Base-by-base conservation (phyloP, 1,140 invertebrate genomes). In the Drosophila melanica region DNA sequence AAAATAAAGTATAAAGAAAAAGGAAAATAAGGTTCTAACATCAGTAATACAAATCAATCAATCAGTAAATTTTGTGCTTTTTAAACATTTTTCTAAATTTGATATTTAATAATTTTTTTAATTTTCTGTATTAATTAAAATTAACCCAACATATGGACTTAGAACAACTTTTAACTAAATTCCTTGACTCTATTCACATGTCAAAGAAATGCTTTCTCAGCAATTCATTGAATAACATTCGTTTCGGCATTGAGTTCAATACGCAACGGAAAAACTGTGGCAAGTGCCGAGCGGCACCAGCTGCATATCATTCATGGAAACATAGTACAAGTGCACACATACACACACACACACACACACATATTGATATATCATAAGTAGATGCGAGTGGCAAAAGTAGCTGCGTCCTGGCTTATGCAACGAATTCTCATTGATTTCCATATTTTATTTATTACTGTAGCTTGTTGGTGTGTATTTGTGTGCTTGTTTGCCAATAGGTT, bases 381-480 rank as follows among this genome's bases (percentile, higher is more conserved):
- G 53, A 42, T 58, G 35, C 50, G 16, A 44, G 42, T 20, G 30
- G 12, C 3, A 11, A 12, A 11, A 11, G 54, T 20, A 33, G n/a
- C 18, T 35, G 48, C 57, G 57, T 50, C 67, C 48, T 27, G 12
- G 64, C 74, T 80, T 80, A 85, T 86, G 77, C 75, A 85, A 85
- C 57, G 74, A 76, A 81, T 81, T 68, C 57, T 55, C 79, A 79
- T 82, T 82, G 84, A 87, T 89, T 87, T 87, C 70, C 76, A 87
- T 82, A 89, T 89, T 75, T 87, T 82, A 87, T 82, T 87, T 82
- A 87, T 79, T 74, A 73, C 50, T 51, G 11, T 39, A n/a, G 50
- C 16, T 30, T 12, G 42, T 51, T 10, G 33, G 12, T 14, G 6
- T 50, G 7, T 37, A 8, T 57, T 51, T 18, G 18, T 57, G 59